These are phyloP conservation scores for Scolanthus callimorphus DNA, from an alignment of 92 coral and sea anemone species.

Conservation along the genomic window DNA sequence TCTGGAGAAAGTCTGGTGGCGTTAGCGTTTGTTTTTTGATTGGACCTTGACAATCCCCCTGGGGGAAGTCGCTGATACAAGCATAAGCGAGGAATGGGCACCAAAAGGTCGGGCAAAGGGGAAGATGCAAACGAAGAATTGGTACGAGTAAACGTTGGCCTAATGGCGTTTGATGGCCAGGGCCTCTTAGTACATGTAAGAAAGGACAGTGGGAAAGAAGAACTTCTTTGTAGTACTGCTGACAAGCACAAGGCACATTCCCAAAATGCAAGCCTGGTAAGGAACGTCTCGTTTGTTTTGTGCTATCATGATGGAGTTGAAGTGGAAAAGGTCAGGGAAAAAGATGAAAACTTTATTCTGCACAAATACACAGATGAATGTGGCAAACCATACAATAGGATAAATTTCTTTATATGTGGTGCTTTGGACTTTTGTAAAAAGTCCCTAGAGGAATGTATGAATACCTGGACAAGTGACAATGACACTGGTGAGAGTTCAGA, in stretches of 20 bases:
- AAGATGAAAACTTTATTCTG: constrained; percentile 1
- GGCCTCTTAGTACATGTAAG: constrained; percentile 7
- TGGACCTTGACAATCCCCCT: no score
- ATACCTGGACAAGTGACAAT: not conserved
- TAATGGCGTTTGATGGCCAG: no score
- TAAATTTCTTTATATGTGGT: not conserved
- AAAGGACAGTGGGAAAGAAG: constrained; percentile 16
- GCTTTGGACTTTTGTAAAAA: not conserved
- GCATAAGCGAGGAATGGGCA: no score
- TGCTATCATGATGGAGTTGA: constrained; percentile 12
- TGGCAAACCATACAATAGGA: constrained; percentile 1
- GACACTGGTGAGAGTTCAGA: not conserved
- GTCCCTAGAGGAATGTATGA: not conserved
- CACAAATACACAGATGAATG: constrained; percentile 6
- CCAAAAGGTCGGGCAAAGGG: no score
- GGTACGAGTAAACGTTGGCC: no score
- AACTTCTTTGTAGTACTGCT: constrained; percentile 11
- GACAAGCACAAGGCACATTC: constrained; percentile 14
- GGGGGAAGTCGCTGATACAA: no score
- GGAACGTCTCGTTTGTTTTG: constrained; percentile 15
- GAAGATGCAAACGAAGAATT: no score
- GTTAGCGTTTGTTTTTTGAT: no score
- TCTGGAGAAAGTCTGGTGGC: no score
- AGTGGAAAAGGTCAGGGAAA: constrained; percentile 2
- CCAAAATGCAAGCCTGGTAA: constrained; percentile 3